Percentiles rank a stretch among this genome's conserved stretches.
Conservation (phyloP, 2,797 vertebrate genomes). For the Astyanax mexicanus region DNA sequence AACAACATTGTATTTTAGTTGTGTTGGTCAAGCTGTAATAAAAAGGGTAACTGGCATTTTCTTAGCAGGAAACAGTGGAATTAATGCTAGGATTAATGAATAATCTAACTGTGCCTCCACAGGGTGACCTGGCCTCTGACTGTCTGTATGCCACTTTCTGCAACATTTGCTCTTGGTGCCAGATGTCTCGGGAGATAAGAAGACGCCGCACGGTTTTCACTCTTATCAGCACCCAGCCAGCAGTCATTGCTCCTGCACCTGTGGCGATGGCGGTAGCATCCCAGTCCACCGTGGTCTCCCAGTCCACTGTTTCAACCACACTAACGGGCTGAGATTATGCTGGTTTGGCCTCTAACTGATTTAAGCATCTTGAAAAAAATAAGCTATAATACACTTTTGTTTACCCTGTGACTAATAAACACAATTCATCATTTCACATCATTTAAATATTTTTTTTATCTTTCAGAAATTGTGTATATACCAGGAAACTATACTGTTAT, state of each 20-base stretch:
- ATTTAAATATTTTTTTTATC: too few relatives aligned
- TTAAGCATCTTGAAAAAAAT: too few relatives aligned
- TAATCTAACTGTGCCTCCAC: background rate
- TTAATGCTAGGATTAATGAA: background rate
- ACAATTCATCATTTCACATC: too few relatives aligned
- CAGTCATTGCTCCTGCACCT: background rate
- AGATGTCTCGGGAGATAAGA: constrained; percentile 55
- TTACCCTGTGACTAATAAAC: too few relatives aligned
- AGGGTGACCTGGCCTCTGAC: constrained; percentile 42
- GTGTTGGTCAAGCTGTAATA: too few relatives aligned
- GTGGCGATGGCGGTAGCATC: background rate
- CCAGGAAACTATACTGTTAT: too few relatives aligned
- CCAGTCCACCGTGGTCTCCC: background rate
- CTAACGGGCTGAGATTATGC: background rate
- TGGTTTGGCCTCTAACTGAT: too few relatives aligned
- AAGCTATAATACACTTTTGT: too few relatives aligned
- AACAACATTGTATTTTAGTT: too few relatives aligned
- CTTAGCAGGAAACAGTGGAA: too few relatives aligned
- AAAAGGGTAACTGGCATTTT: too few relatives aligned
- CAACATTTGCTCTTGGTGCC: constrained; percentile 51
- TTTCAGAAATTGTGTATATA: too few relatives aligned
- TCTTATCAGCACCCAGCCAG: constrained; percentile 38
- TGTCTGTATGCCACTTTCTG: constrained; percentile 40
- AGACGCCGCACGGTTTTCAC: constrained; percentile 5
- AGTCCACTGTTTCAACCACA: background rate